A percentile compares a stretch with the other conserved stretches of the same genome.
Conservation (phyloP, 2,797 vertebrate species). For the Pseudopleuronectes americanus region DNA sequence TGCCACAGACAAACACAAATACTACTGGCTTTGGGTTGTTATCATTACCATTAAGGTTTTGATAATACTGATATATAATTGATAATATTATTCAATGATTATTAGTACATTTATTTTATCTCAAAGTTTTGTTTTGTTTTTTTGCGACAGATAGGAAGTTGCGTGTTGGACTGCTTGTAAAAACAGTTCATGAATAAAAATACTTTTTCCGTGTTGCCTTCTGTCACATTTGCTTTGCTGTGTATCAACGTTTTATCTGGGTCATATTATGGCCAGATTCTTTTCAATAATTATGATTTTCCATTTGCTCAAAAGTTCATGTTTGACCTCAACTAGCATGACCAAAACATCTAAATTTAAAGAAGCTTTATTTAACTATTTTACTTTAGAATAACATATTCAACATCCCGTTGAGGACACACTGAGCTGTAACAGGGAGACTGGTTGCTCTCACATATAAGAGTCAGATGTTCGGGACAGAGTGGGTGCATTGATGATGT, state of each 20-base stretch:
- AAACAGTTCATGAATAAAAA: constrained; percentile 90
- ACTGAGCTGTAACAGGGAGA: too few species aligned
- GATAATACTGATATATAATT: constrained; percentile 79
- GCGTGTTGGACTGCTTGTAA: constrained; percentile 88
- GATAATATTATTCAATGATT: constrained; percentile 81
- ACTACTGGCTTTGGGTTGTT: constrained; percentile 85
- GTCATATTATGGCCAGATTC: too few species aligned
- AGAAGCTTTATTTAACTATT: too few species aligned
- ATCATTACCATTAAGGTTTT: constrained; percentile 77
- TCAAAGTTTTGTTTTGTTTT: constrained; percentile 41
- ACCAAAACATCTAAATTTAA: too few species aligned
- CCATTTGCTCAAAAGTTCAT: too few species aligned
- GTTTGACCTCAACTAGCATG: too few species aligned
- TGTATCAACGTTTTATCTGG: not conserved
- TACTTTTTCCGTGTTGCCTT: constrained; percentile 81
- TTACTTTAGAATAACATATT: too few species aligned
- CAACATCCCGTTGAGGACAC: too few species aligned
- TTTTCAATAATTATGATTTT: too few species aligned
- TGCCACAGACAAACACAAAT: constrained; percentile 79
- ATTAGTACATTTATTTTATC: constrained; percentile 77
- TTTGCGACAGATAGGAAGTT: constrained; percentile 83
- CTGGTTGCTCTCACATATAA: too few species aligned
- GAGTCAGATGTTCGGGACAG: too few species aligned
- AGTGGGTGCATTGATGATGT: too few species aligned
- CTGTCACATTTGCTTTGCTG: constrained; percentile 34